phyloP scores from a whole-genome alignment of 2,113 vertebrate genomes.

The Phrynosoma blainvillii region DNA sequence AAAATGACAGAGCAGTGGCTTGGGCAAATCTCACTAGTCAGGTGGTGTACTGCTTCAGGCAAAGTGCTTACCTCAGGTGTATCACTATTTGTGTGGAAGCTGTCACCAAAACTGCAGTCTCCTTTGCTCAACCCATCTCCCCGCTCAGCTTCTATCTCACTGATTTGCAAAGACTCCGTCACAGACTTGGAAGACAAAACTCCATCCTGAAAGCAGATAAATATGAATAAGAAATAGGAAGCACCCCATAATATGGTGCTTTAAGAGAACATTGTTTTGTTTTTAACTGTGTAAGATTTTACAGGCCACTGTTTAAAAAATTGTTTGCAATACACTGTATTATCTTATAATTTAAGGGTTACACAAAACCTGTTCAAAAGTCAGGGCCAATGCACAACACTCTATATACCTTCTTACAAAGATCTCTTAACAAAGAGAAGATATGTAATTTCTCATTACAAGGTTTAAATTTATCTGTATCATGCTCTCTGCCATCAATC shows the following conservation, averaged over 20 bases:
- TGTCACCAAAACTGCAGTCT: conserved; percentile 73
- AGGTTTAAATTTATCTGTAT: not conserved
- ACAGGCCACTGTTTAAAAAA: not conserved
- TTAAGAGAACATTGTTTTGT: not conserved
- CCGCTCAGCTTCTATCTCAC: conserved; percentile 81
- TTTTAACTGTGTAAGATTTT: not conserved
- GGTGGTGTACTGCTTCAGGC: no score
- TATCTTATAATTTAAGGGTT: not conserved
- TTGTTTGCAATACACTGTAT: not conserved
- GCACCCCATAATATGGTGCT: not conserved
- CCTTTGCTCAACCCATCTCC: conserved; percentile 68
- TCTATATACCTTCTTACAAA: not conserved
- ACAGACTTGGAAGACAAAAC: conserved; percentile 59
- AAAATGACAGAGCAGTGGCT: not conserved
- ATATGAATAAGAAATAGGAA: not conserved
- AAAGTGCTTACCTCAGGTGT: conserved; percentile 75
- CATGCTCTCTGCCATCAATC: not conserved
- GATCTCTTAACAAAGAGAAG: not conserved
- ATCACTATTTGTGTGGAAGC: conserved; percentile 74
- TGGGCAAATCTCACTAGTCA: not conserved
- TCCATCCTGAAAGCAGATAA: conserved; percentile 71
- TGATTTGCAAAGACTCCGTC: conserved; percentile 71
- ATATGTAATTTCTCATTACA: not conserved
- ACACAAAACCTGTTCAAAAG: not conserved
- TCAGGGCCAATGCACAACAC: not conserved